A percentile compares a stretch with the other conserved stretches of the same genome.
These are phyloP conservation scores for Fissipunctia ypsillon DNA, from an alignment of 2,888 invertebrate genomes.

Conservation along the genomic window DNA sequence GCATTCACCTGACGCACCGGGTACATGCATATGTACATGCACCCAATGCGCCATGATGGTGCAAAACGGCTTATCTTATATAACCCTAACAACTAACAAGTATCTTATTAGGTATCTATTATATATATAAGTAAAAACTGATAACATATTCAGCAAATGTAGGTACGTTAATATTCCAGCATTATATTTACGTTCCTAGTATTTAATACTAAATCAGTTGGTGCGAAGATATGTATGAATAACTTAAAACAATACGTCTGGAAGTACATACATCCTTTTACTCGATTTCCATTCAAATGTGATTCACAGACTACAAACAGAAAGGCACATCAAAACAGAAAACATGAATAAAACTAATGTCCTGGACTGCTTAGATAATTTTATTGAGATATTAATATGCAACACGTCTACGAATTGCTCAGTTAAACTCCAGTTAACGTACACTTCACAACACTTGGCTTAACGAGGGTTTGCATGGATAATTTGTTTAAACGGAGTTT, in stretches of 20 bases:
- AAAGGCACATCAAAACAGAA: conserved; percentile 40
- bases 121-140: not conserved
- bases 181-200: not conserved
- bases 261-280: not conserved
- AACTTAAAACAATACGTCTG: not conserved
- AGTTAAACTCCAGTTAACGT: conserved; percentile 72
- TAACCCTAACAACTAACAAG: not conserved
- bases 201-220: not conserved
- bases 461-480: conserved; percentile 78
- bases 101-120: not conserved
- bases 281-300: conserved; percentile 11
- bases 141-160: not conserved
- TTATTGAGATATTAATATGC: conserved; percentile 79
- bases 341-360: conserved; percentile 73
- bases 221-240: not conserved
- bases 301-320: conserved; percentile 22
- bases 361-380: conserved; percentile 71
- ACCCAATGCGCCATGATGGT: no score
- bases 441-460: conserved; percentile 68
- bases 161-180: not conserved
- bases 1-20: no score
- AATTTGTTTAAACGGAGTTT: conserved; percentile 84
- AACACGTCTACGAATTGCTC: conserved; percentile 76
- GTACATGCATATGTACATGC: no score
- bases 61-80: no score